phyloP scores from a whole-genome alignment of 2,888 invertebrate species.

The Orthosia gracilis region DNA sequence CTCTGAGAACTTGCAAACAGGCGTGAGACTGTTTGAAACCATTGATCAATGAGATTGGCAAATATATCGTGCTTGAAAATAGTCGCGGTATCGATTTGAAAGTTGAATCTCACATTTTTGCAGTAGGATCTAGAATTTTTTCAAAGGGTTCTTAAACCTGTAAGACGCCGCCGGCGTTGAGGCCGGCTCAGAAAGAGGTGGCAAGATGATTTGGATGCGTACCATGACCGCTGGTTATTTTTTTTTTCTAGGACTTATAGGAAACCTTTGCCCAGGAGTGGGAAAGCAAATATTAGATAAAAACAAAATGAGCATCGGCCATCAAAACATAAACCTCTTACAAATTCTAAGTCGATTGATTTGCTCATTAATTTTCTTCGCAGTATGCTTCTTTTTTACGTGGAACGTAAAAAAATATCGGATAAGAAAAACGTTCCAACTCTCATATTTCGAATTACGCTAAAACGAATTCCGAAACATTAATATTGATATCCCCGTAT shows the following conservation, averaged over 20 bases:
- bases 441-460: conserved; percentile 35
- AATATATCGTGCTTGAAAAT: not conserved
- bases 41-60: not conserved
- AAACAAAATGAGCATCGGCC: not conserved
- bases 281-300: no score
- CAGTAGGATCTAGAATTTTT: not conserved
- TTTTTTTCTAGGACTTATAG: no score
- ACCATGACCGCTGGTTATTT: no score
- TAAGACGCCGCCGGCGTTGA: no score
- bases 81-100: no score
- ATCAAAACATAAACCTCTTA: not conserved
- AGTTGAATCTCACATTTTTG: not conserved
- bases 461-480: conserved; percentile 26
- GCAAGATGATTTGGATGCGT: no score
- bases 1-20: not conserved
- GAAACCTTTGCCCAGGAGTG: no score
- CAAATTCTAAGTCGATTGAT: not conserved
- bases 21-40: not conserved
- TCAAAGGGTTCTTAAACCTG: no score
- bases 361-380: conserved; percentile 5
- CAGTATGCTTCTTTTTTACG: not conserved
- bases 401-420: conserved; percentile 18
- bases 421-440: not conserved
- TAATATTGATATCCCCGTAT: conserved; percentile 47
- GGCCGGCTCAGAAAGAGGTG: no score